phyloP scores from a whole-genome alignment of 2,797 vertebrate genomes.

The Amazona finschi region DNA sequence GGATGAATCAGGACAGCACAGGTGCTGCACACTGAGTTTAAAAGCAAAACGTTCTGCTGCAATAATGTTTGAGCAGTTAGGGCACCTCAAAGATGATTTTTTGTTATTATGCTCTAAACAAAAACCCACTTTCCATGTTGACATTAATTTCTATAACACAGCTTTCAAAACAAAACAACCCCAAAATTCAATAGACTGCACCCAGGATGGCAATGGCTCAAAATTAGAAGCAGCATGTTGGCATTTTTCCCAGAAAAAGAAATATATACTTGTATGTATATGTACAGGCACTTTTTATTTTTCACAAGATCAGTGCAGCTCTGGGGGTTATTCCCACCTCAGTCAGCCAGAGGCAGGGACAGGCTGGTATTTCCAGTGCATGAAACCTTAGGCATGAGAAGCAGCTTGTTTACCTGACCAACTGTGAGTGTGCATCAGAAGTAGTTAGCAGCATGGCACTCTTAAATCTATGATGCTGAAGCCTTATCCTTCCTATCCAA shows the following conservation, averaged over 20 bases:
- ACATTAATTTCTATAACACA: constrained; percentile 37
- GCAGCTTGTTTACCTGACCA: background rate
- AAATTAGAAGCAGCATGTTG: constrained; percentile 12
- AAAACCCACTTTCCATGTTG: background rate
- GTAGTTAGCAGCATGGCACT: background rate
- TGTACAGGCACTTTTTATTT: background rate
- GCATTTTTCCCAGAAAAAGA: constrained; percentile 13
- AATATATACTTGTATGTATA: background rate
- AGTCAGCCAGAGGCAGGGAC: background rate
- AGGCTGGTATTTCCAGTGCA: background rate
- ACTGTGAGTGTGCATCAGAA: background rate
- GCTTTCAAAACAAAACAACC: constrained; percentile 39
- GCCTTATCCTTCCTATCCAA: background rate
- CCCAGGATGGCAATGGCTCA: constrained; percentile 20
- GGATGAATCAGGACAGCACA: constrained; percentile 6
- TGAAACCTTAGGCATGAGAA: background rate
- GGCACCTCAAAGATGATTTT: background rate
- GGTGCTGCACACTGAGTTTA: background rate
- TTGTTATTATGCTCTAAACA: constrained; percentile 1
- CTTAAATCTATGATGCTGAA: background rate
- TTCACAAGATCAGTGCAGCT: background rate
- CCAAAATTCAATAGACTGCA: constrained; percentile 16
- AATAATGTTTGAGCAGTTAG: constrained; percentile 11
- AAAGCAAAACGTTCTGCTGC: background rate
- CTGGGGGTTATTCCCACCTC: background rate